phyloP scores from a whole-genome alignment of 2,888 invertebrate species.

The Agriopis leucophaearia region DNA sequence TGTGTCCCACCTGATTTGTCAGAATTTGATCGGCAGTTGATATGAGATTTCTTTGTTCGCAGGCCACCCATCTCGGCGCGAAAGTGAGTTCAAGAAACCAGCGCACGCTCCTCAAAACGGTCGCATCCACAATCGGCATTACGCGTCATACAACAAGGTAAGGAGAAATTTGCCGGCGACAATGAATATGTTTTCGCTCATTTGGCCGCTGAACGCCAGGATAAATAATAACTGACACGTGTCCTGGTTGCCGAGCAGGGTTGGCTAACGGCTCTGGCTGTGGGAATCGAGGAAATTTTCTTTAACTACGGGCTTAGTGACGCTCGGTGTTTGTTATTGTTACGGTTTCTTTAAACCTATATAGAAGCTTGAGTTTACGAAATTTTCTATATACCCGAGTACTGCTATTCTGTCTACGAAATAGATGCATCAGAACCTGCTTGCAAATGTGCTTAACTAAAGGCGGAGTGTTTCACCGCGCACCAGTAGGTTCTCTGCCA shows the following conservation, averaged over 20 bases:
- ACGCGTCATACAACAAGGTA: conserved; percentile 78
- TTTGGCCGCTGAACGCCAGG: conserved; percentile 44
- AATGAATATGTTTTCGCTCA: conserved; percentile 40
- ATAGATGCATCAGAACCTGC: no score
- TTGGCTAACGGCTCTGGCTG: conserved; percentile 44
- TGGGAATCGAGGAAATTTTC: conserved; percentile 50
- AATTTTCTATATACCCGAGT: conserved; percentile 50
- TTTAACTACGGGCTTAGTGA: conserved; percentile 47
- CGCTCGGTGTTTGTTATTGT: conserved; percentile 57
- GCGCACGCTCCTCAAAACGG: conserved; percentile 84
- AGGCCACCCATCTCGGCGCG: conserved; percentile 80
- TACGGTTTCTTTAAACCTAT: conserved; percentile 49
- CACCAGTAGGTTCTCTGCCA: conserved; percentile 34
- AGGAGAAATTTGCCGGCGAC: conserved; percentile 43
- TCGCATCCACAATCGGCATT: conserved; percentile 77
- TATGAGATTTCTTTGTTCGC: conserved; percentile 56
- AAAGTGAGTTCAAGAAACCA: conserved; percentile 89
- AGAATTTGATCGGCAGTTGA: conserved; percentile 28
- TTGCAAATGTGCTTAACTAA: no score
- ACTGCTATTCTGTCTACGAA: no score
- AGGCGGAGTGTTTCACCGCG: conserved; percentile 35
- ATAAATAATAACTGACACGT: conserved; percentile 60
- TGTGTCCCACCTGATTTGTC: conserved; percentile 37
- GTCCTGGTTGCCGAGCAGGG: conserved; percentile 51
- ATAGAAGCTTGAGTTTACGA: conserved; percentile 53